Evolutionary conservation across 2,797 vertebrate species (phyloP), one percentile per base, ranked within the genome.

Genomic region (Enteromius radiatus): DNA sequence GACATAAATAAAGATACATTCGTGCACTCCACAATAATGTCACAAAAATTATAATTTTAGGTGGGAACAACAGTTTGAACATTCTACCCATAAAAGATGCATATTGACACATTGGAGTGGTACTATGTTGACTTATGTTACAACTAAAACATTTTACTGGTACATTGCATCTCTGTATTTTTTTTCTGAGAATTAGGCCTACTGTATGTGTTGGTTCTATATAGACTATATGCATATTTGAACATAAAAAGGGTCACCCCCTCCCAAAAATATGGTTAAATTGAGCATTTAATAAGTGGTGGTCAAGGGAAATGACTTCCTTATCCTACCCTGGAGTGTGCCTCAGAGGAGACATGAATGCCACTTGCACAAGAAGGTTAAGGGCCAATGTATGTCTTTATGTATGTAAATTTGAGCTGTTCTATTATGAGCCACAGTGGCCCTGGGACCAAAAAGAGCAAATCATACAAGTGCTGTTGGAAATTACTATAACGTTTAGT

Each of bases 351-450:
- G n/a, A 56, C n/a, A 8, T 54, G 61, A 23, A 70, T 59, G 54
- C 31, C 33, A 12, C 54, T 41, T 84, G 83, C 84, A 78, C 78
- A 77, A 77, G 78, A 74, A 4, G 86, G 90, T 90, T 91, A 89
- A 91, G 63, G 84, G 54, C 85, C 33, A 73, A 33, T 63, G 17
- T 73, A 33, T 65, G 26, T 71, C 12, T 12, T 45, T 21, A 11
- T 61, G 4, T 19, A 61, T 80, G 68, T 21, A 69, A 49, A 84
- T 82, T 28, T 70, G 80, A 78, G 65, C 36, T 28, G 21, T 71
- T 76, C 4, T 36, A 23, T 49, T 21, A 33, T 84, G 74, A 74
- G 76, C 83, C 76, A 69, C 15, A 9, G 31, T 78, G 64, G 49
- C 64, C 80, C 47, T 65, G 76, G 81, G 84, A 76, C 87, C 61